Conservation (phyloP, 2,797 vertebrate genomes). For the Triplophysa yarkandensis region DNA sequence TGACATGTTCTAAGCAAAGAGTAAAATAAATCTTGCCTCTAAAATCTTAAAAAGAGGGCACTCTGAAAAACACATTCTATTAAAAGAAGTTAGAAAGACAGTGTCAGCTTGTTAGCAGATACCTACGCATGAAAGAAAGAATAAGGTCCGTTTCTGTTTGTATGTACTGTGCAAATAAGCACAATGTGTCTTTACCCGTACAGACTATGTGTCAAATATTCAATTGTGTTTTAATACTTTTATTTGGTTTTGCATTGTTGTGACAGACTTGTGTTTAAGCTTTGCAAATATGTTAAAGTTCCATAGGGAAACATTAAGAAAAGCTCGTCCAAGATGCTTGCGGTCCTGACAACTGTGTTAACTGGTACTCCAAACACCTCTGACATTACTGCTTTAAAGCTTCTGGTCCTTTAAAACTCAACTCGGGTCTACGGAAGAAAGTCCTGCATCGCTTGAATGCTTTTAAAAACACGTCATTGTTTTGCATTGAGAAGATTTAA, state of each 20-base stretch:
- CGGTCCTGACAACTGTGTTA: conserved; percentile 63
- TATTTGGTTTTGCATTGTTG: background rate
- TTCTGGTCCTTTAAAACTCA: conserved; percentile 69
- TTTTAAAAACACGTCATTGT: background rate
- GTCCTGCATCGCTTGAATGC: no score
- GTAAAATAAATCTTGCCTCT: background rate
- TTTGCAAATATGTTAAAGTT: no score
- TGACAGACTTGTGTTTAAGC: background rate
- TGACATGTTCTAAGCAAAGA: conserved; percentile 6
- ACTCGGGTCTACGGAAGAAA: conserved; percentile 64
- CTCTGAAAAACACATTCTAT: background rate
- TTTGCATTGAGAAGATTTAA: background rate
- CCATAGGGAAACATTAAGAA: background rate
- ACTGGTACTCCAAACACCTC: conserved; percentile 69
- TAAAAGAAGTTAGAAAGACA: background rate
- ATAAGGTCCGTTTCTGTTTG: no score
- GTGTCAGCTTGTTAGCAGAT: background rate
- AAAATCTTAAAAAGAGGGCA: background rate
- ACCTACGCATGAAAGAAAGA: background rate
- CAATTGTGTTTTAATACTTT: background rate
- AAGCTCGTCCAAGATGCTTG: conserved; percentile 30
- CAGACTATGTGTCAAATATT: background rate
- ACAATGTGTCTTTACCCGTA: background rate
- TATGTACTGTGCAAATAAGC: background rate
- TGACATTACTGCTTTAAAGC: conserved; percentile 75